Conservation (phyloP, 1,140 invertebrate genomes). For the Chrysoperla carnea region DNA sequence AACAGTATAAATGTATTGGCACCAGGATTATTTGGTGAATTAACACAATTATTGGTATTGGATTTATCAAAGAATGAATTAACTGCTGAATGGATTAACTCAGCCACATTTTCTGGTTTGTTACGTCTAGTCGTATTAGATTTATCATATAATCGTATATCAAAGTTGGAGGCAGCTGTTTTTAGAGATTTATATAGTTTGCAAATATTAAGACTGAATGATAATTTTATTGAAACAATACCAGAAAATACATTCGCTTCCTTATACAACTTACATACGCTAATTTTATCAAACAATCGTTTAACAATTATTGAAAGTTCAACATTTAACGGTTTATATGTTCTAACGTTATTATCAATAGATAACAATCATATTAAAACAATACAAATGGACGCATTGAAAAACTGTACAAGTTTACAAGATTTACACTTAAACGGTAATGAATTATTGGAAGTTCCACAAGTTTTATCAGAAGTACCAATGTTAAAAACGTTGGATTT, state of each 20-base stretch:
- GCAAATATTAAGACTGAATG: slow-evolving; percentile 63
- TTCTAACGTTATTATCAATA: slow-evolving; percentile 57
- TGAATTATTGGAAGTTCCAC: slow-evolving; percentile 63
- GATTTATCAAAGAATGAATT: slow-evolving; percentile 76
- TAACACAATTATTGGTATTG: slow-evolving; percentile 62
- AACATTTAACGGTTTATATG: slow-evolving; percentile 60
- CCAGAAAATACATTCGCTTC: slow-evolving; percentile 68
- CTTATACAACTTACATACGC: slow-evolving; percentile 63
- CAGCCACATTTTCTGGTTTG: slow-evolving; percentile 67
- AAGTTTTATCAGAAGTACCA: slow-evolving; percentile 60
- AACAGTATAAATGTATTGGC: slow-evolving; percentile 76
- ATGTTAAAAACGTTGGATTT: slow-evolving; percentile 72
- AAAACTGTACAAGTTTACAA: slow-evolving; percentile 67
- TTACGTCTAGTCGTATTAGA: slow-evolving; percentile 64
- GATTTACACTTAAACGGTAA: slow-evolving; percentile 83
- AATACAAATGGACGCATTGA: slow-evolving; percentile 61
- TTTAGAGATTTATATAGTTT: slow-evolving; percentile 66
- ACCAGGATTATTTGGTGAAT: slow-evolving; percentile 65
- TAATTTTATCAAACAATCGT: slow-evolving; percentile 74
- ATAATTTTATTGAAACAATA: slow-evolving; percentile 65
- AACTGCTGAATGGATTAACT: slow-evolving; percentile 71
- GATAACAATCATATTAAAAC: slow-evolving; percentile 67
- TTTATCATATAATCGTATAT: slow-evolving; percentile 63
- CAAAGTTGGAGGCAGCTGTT: slow-evolving; percentile 55
- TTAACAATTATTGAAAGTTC: slow-evolving; percentile 56